Conservation (phyloP, 2,888 invertebrate genomes). For the Dryococelus australis region DNA sequence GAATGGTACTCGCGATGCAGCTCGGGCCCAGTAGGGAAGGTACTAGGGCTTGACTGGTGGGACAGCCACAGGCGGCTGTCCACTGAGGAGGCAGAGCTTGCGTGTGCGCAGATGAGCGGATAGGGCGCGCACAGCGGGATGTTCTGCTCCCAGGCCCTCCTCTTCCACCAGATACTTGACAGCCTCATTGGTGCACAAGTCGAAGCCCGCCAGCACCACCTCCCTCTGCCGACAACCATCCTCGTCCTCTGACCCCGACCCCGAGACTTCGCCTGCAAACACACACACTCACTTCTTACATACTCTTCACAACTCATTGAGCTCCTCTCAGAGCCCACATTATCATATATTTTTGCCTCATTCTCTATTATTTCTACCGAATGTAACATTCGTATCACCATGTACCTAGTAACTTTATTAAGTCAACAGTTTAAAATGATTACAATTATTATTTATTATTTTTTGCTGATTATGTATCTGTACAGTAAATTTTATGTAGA, state of each 20-base stretch:
- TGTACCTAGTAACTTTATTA: too few species aligned
- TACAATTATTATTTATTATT: too few species aligned
- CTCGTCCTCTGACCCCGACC: slow-evolving; percentile 4
- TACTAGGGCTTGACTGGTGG: not conserved
- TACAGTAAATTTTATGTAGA: too few species aligned
- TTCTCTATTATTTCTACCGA: too few species aligned
- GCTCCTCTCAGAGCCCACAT: too few species aligned
- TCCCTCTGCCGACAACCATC: not conserved
- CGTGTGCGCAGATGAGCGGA: slow-evolving; percentile 36
- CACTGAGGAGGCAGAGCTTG: slow-evolving; percentile 29
- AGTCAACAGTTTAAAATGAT: too few species aligned
- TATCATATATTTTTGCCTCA: too few species aligned
- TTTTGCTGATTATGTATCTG: too few species aligned
- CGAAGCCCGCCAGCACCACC: slow-evolving; percentile 41
- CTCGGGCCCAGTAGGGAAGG: not conserved
- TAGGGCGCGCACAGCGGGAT: slow-evolving; percentile 40
- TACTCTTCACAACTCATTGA: too few species aligned
- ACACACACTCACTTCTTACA: not conserved
- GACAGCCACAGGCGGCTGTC: not conserved
- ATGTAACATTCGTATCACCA: too few species aligned
- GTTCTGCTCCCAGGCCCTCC: slow-evolving; percentile 38
- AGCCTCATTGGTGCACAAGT: slow-evolving; percentile 41
- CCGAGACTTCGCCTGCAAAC: slow-evolving; percentile 18
- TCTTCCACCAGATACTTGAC: slow-evolving; percentile 41
- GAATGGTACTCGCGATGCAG: too few species aligned